These are phyloP conservation scores for Esox masquinongy DNA, from an alignment of 2,797 vertebrate species.

Conservation along the genomic window DNA sequence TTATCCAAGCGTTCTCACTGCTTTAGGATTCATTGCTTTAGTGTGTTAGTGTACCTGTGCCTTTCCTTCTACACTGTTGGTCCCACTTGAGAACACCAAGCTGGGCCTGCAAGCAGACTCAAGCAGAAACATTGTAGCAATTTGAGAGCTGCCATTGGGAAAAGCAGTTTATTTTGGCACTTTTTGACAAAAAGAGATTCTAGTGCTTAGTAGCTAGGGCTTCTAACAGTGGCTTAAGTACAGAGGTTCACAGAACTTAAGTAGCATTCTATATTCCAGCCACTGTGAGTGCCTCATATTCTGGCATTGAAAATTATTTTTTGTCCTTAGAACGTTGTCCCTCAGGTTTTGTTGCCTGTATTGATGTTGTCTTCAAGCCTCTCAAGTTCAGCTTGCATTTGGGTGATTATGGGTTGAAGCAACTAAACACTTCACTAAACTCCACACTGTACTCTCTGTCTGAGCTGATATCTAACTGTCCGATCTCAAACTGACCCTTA, in stretches of 20 bases:
- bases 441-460: constrained; percentile 44
- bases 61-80: constrained; percentile 74
- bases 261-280: not conserved
- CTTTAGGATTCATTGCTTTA: constrained; percentile 74
- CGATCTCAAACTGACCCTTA: constrained; percentile 61
- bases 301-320: not conserved
- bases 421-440: not conserved
- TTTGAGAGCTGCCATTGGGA: not conserved
- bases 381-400: not conserved
- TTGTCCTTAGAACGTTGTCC: not conserved
- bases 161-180: not conserved
- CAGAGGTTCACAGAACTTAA: not conserved
- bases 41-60: constrained; percentile 67
- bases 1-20: constrained; percentile 74
- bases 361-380: not conserved
- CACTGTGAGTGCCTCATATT: not conserved
- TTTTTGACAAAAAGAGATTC: not conserved
- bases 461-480: constrained; percentile 67
- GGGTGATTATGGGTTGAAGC: not conserved
- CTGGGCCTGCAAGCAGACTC: constrained; percentile 51
- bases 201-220: not conserved
- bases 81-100: constrained; percentile 75
- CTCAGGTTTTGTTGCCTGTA: not conserved
- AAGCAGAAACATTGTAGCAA: constrained; percentile 45
- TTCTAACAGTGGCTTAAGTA: not conserved